Evolutionary conservation across 2,113 vertebrate genomes (phyloP), one percentile per base, ranked within the genome.

Genomic region (Circaetus cinerascens): DNA sequence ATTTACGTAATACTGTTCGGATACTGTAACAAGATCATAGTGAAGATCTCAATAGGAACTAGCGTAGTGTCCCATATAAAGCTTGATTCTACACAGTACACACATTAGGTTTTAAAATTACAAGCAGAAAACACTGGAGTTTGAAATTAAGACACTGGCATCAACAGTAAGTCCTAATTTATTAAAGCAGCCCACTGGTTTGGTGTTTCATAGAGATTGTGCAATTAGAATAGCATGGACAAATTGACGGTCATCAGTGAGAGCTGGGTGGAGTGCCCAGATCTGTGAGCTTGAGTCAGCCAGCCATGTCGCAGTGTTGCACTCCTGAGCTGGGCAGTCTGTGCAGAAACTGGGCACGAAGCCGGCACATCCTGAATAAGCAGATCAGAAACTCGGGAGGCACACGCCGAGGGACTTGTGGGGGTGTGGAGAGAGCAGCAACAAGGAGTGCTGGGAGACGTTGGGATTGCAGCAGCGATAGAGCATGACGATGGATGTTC

Each of bases 371-470:
- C 15, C 55, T 40, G 36, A 68, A 15, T 30, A 57, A 48, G 10
- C 45, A 56, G 48, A 76, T 34, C 51, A 82, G 26, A 60, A 18
- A 1, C 15, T 50, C 2, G 1, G 20, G 67, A 59, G 43, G 21
- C 50, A 32, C 23, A 16, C 22, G 26, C 10, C 0, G 0, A 32
- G 23, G 34, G 3, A 27, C 18, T 60, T 62, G 23, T 10, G 9
- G 5, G 4, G 29, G 4, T 29, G 27, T 11, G 7, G 34, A 51
- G 55, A 41, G 45, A 77, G 27, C 30, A 69, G 63, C 17, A 53
- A 5, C 17, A 21, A 23, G 29, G 38, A 60, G 30, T 19, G 16
- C 43, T 63, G 43, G 8, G 7, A 57, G 68, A 81, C 23, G 6
- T 1, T 81, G 74, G 27, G 20, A 27, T 17, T 69, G 22, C 32